Conservation (phyloP, 2,113 vertebrate genomes). For the Alligator sinensis region DNA sequence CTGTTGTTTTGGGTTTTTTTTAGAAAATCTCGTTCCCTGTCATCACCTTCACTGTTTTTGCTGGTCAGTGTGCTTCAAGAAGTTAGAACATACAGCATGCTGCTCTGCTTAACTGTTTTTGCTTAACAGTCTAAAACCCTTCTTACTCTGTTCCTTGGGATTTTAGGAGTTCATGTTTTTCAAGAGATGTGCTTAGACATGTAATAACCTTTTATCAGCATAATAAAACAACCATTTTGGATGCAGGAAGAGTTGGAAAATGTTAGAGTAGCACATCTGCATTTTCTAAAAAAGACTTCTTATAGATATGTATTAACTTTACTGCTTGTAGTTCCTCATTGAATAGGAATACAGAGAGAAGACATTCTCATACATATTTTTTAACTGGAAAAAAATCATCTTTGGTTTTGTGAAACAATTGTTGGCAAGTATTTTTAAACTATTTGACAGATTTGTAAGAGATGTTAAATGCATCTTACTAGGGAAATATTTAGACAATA, state of each 20-base stretch:
- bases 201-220: background rate
- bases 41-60: background rate
- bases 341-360: background rate
- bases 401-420: background rate
- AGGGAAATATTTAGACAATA: background rate
- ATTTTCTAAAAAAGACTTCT: background rate
- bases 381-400: background rate
- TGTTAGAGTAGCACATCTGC: background rate
- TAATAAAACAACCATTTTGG: background rate
- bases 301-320: background rate
- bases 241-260: background rate
- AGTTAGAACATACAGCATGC: background rate
- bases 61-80: background rate
- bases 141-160: background rate
- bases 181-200: background rate
- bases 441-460: background rate
- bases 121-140: background rate
- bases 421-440: background rate
- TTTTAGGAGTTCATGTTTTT: background rate
- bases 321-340: background rate
- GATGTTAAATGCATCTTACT: background rate
- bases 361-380: background rate
- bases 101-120: background rate
- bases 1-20: background rate
- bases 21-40: too few relatives aligned